Evolutionary conservation across 2,797 vertebrate genomes (phyloP), one percentile per base, ranked within the genome.

Genomic region (Lutjanus campechanus): DNA sequence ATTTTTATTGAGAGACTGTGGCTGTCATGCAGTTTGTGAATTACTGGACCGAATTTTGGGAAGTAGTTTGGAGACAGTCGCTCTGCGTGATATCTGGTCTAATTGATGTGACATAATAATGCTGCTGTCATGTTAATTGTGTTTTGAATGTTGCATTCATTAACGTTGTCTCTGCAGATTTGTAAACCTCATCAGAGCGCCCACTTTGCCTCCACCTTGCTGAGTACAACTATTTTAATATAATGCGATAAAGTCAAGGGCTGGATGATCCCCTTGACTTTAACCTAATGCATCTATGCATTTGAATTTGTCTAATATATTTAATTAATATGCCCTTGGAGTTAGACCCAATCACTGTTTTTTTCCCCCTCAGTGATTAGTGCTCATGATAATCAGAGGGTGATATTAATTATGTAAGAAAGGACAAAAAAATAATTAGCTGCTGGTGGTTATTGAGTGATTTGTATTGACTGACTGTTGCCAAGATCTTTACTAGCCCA

Each of bases 61-160:
- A 91, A 93, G 78, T 89, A 88, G 81, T 93, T 90, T 85, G 2
- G 5, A 53, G 60, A 78, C 69, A 40, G n/a, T 20, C 12, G 55
- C 56, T 67, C n/a, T 7, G 55, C 41, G 36, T 69, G 64, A 40
- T 50, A 8, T 73, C 16, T 66, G 63, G 29, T 40, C 82, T 67
- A 68, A 59, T 68, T 85, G 62, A 69, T 25, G 15, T 68, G 44
- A 41, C 19, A 55, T 66, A 44, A 65, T 72, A 51, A 3, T 67
- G 12, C 17, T 59, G 17, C 50, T 78, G 15, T 63, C 51, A 55
- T 66, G 22, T 22, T 62, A 80, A 68, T 63, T 85, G 55, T 20
- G 44, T 71, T 68, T 66, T 44, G 60, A 69, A 61, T 69, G n/a
- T 69, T 64, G 68, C 56, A 68, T 29, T 67, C 4, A 55, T 62